These are phyloP conservation scores for Aphelenchoides besseyi DNA, from an alignment of 1,140 invertebrate species.

Conservation along the genomic window DNA sequence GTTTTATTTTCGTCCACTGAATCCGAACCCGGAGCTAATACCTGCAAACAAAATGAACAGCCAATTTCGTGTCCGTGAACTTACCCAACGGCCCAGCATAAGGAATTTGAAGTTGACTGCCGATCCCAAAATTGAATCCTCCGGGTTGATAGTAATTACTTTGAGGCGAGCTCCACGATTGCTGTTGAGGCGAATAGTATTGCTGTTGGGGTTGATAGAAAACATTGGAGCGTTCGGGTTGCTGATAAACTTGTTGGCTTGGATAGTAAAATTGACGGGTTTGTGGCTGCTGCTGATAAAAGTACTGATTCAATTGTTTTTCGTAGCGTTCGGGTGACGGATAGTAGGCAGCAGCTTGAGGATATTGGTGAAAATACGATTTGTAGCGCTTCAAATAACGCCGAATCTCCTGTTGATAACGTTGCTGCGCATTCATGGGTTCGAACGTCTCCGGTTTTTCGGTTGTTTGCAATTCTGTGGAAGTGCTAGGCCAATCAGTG, in stretches of 20 bases:
- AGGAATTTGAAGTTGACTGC: neutral
- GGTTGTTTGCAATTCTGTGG: neutral
- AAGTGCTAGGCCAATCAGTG: neutral
- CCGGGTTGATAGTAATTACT: conserved; percentile 1
- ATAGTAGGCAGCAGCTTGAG: neutral
- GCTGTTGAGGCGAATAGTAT: neutral
- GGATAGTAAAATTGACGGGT: neutral
- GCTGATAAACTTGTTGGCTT: neutral
- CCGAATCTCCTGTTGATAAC: neutral
- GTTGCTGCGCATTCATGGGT: neutral
- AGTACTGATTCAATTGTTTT: neutral
- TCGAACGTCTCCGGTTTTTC: neutral
- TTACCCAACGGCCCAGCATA: neutral
- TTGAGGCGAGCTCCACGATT: neutral
- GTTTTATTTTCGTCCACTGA: neutral
- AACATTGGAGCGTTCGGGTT: neutral
- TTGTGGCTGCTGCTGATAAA: neutral
- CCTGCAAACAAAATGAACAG: no score
- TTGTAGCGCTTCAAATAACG: neutral
- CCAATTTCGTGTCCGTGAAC: no score
- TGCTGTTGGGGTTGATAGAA: conserved; percentile 5
- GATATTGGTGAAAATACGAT: neutral
- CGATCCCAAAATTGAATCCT: conserved; percentile 10
- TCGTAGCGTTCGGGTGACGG: neutral
- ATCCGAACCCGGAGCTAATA: neutral